Evolutionary conservation across 2,113 vertebrate genomes (phyloP).

Genomic region (Pygoscelis adeliae): DNA sequence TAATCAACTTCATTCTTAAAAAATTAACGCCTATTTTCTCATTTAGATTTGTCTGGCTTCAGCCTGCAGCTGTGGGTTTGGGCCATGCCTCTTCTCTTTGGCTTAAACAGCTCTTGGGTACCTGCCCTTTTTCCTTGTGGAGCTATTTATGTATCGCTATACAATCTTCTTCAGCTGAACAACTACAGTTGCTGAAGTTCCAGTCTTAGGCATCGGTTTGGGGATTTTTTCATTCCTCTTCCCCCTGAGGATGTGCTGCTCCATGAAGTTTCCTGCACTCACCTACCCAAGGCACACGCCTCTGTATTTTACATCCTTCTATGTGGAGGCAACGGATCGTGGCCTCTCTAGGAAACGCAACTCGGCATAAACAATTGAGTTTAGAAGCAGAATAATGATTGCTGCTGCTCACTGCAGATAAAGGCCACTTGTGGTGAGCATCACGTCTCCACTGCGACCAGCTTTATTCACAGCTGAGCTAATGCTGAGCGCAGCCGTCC

Average conservation of each 20-base stretch:
- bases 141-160: neutral
- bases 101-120: neutral
- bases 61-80: slow-evolving; percentile 27
- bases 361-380: neutral
- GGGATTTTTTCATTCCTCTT: neutral
- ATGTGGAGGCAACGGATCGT: rapidly evolving
- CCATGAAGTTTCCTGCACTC: neutral
- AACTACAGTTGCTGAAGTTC: neutral
- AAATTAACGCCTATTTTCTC: slow-evolving; percentile 22
- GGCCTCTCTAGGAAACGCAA: neutral
- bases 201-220: neutral
- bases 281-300: rapidly evolving
- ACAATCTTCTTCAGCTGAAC: neutral
- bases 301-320: neutral
- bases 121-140: neutral
- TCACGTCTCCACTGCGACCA: neutral
- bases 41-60: neutral
- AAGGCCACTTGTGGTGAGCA: slow-evolving; percentile 32
- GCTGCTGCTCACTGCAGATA: slow-evolving; percentile 8
- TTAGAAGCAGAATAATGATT: neutral
- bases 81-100: neutral
- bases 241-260: neutral
- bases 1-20: slow-evolving; percentile 48
- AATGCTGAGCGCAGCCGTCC: neutral
- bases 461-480: neutral